Conservation (phyloP, 1,140 invertebrate species). For the Drosophila elegans region DNA sequence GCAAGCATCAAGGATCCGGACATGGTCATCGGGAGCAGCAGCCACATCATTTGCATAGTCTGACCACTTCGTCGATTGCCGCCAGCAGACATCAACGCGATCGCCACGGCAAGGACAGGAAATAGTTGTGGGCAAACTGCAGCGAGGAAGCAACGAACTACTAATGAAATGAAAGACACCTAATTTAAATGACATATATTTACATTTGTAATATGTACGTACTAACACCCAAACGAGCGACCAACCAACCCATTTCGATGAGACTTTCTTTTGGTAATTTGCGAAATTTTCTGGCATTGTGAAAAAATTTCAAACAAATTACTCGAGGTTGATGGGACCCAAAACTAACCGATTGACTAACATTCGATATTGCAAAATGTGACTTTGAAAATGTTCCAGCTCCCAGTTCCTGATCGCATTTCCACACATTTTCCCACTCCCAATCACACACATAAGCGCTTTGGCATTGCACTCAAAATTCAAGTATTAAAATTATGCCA, state of each 20-base stretch:
- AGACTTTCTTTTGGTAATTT: slow-evolving; percentile 67
- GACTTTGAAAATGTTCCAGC: slow-evolving; percentile 44
- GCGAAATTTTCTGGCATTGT: slow-evolving; percentile 65
- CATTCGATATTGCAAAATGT: slow-evolving; percentile 40
- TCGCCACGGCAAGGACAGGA: slow-evolving; percentile 78
- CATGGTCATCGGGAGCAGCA: slow-evolving; percentile 44
- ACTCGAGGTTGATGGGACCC: slow-evolving; percentile 35
- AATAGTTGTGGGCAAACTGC: slow-evolving; percentile 39
- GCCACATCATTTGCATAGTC: slow-evolving; percentile 63
- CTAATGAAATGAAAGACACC: slow-evolving; percentile 26
- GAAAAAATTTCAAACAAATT: slow-evolving; percentile 74
- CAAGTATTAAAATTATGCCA: slow-evolving; percentile 74
- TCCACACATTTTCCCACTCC: slow-evolving; percentile 19
- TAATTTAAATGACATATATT: slow-evolving; percentile 39
- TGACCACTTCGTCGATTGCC: slow-evolving; percentile 70
- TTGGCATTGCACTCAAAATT: slow-evolving; percentile 68
- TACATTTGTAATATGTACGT: slow-evolving; percentile 25
- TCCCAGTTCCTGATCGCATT: slow-evolving; percentile 61
- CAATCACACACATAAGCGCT: slow-evolving; percentile 12
- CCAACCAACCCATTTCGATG: slow-evolving; percentile 19
- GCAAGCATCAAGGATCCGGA: slow-evolving; percentile 54
- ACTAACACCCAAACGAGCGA: slow-evolving; percentile 36
- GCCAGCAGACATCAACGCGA: slow-evolving; percentile 67
- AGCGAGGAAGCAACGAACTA: slow-evolving; percentile 56
- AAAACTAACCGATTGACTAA: slow-evolving; percentile 29